Conservation (phyloP, 2,797 vertebrate genomes). For the Sebastes glaucus region DNA sequence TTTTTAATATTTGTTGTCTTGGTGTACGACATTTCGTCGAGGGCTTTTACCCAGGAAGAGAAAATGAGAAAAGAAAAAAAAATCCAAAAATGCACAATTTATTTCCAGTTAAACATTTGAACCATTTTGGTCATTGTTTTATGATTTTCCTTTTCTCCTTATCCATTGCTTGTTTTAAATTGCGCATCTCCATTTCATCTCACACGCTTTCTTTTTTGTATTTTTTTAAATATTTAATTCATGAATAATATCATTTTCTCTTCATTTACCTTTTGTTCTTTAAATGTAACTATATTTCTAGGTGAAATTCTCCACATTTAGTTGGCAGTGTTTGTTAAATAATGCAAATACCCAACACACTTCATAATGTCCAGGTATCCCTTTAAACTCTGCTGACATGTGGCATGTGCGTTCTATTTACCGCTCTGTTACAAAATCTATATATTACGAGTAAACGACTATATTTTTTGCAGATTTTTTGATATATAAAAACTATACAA, state of each 20-base stretch:
- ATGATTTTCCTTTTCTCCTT: not conserved
- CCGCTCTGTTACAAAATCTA: slow-evolving; percentile 47
- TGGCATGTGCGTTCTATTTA: slow-evolving; percentile 45
- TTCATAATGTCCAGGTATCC: not conserved
- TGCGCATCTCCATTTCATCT: not conserved
- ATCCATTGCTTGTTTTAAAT: not conserved
- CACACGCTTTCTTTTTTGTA: not conserved
- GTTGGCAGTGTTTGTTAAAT: not conserved
- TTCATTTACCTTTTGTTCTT: not conserved
- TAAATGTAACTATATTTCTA: not conserved
- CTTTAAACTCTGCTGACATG: slow-evolving; percentile 26
- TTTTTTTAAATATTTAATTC: not conserved
- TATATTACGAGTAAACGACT: slow-evolving; percentile 57
- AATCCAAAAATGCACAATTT: not conserved
- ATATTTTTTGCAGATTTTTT: slow-evolving; percentile 70
- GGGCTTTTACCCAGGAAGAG: not conserved
- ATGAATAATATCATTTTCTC: not conserved
- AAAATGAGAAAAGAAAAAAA: not conserved
- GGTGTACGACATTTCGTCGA: not conserved
- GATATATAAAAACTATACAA: slow-evolving; percentile 41
- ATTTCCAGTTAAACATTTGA: not conserved
- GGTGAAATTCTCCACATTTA: not conserved
- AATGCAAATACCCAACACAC: not conserved
- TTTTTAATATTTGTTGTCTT: not conserved
- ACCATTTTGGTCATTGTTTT: not conserved